phyloP scores from a whole-genome alignment of 1,140 invertebrate genomes.

The Heliconius eleuchia region DNA sequence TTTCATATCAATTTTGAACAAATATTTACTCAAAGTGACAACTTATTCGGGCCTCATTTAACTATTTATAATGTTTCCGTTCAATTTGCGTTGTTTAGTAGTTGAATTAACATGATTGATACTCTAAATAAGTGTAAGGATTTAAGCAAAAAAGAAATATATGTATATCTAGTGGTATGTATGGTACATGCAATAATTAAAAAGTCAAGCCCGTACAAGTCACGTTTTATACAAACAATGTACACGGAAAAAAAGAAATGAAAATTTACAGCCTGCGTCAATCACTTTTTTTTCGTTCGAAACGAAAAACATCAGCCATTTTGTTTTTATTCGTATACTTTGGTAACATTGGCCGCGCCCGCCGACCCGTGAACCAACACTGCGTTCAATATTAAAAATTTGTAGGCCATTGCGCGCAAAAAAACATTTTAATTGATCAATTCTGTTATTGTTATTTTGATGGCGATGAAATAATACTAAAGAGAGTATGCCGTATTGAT shows the following conservation, averaged over 20 bases:
- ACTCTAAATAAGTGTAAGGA: neutral
- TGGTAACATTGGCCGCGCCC: slow-evolving; percentile 56
- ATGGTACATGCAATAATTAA: slow-evolving; percentile 1
- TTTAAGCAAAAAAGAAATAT: neutral
- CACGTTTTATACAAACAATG: slow-evolving; percentile 14
- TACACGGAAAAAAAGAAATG: slow-evolving; percentile 29
- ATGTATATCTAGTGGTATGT: neutral
- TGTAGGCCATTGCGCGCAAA: slow-evolving; percentile 41
- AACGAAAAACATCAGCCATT: slow-evolving; percentile 45
- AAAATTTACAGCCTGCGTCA: slow-evolving; percentile 39
- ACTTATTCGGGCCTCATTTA: slow-evolving; percentile 7
- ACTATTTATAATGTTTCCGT: slow-evolving; percentile 7
- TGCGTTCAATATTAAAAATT: slow-evolving; percentile 62
- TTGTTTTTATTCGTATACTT: slow-evolving; percentile 58
- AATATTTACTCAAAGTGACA: slow-evolving; percentile 22
- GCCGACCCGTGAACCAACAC: slow-evolving; percentile 50
- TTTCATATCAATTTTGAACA: slow-evolving; percentile 37
- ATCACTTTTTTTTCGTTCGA: slow-evolving; percentile 47
- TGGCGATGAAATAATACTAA: neutral
- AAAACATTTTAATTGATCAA: slow-evolving; percentile 18
- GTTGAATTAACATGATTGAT: neutral
- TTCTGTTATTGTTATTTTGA: slow-evolving; percentile 27
- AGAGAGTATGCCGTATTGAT: neutral
- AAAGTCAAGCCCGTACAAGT: slow-evolving; percentile 13
- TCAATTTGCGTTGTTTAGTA: neutral